Percentiles rank a stretch among this genome's conserved stretches.
These are phyloP conservation scores for Trachurus trachurus DNA, from an alignment of 2,797 vertebrate genomes.

Conservation along the genomic window DNA sequence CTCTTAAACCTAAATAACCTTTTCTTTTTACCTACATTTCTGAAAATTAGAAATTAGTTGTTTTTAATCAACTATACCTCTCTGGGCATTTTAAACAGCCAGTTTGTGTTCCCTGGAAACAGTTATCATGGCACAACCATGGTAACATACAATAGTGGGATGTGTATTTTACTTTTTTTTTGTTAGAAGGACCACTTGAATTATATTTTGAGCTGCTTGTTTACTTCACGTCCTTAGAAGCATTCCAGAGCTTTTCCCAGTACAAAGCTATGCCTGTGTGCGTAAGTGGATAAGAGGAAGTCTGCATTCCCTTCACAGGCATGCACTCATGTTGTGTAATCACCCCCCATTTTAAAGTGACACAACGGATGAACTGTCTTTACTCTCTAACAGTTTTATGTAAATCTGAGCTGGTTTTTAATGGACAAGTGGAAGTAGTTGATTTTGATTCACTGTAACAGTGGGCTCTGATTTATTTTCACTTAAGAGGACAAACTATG, in stretches of 20 bases:
- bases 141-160: constrained; percentile 32
- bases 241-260: constrained; percentile 84
- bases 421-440: constrained; percentile 1
- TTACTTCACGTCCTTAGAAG: constrained; percentile 80
- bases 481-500: constrained; percentile 34
- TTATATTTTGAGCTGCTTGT: constrained; percentile 81
- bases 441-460: background rate
- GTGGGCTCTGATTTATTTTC: constrained; percentile 21
- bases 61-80: background rate
- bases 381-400: constrained; percentile 14
- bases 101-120: constrained; percentile 18
- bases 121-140: constrained; percentile 25
- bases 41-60: too few relatives aligned
- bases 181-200: constrained; percentile 58
- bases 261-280: constrained; percentile 85
- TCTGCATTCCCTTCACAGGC: constrained; percentile 84
- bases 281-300: constrained; percentile 87
- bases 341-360: constrained; percentile 67
- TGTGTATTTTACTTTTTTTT: constrained; percentile 31
- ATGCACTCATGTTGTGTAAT: constrained; percentile 85
- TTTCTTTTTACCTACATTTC: background rate
- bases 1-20: background rate
- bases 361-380: constrained; percentile 54
- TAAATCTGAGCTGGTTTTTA: constrained; percentile 12
- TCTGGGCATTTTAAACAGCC: background rate